Evolutionary conservation across 2,888 invertebrate genomes (phyloP).

Genomic region (Xestia c-nigrum): DNA sequence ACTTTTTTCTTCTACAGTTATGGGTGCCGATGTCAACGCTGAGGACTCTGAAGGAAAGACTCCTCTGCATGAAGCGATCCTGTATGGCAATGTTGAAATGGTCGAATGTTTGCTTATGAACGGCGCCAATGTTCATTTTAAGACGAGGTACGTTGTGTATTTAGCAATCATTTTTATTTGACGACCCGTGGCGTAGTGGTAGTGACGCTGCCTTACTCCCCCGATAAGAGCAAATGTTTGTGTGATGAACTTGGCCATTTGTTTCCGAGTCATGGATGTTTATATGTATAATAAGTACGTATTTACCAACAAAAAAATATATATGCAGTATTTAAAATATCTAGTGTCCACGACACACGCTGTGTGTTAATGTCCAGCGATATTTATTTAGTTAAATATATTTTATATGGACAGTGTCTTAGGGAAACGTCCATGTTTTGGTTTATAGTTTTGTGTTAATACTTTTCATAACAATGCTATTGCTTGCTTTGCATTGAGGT

Average conservation of each 20-base stretch:
- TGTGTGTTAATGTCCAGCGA: too few species aligned
- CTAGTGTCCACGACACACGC: too few species aligned
- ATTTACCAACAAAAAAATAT: too few species aligned
- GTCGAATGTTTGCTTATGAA: constrained; percentile 94
- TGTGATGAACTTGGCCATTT: too few species aligned
- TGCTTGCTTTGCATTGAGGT: neutral
- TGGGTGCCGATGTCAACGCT: constrained; percentile 94
- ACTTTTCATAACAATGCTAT: too few species aligned
- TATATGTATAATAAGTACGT: too few species aligned
- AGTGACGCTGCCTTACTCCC: too few species aligned
- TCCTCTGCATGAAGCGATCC: constrained; percentile 95
- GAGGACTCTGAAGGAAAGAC: constrained; percentile 94
- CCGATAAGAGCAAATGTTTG: too few species aligned
- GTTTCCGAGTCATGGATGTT: too few species aligned
- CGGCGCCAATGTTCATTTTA: constrained; percentile 95
- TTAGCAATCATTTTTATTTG: neutral
- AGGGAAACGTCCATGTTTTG: neutral
- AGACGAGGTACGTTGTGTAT: constrained; percentile 89
- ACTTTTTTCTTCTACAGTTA: constrained; percentile 76
- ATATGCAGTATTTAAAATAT: too few species aligned
- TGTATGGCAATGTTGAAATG: constrained; percentile 92
- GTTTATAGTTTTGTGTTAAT: neutral
- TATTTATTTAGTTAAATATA: too few species aligned
- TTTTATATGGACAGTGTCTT: neutral
- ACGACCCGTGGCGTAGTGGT: too few species aligned